Conservation (phyloP, 2,888 invertebrate genomes). For the Diplazon laetatorius region DNA sequence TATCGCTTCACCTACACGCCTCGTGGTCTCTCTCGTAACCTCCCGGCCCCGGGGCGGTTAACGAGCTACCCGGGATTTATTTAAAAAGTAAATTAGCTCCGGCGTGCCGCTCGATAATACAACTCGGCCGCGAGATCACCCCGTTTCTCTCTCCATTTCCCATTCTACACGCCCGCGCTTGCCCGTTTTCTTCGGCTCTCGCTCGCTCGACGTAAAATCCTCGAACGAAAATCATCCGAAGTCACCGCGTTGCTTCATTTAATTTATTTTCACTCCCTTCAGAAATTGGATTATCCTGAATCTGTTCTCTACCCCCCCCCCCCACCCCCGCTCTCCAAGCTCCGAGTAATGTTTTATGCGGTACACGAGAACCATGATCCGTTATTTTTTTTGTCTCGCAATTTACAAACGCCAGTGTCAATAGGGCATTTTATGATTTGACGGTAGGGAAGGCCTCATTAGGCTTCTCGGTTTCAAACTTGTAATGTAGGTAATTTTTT, state of each 20-base stretch:
- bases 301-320: constrained; percentile 1
- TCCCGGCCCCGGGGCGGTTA: constrained; percentile 67
- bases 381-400: no score
- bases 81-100: constrained; percentile 75
- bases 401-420: no score
- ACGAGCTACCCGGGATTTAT: constrained; percentile 74
- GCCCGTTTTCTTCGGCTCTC: neutral
- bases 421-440: no score
- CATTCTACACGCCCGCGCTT: neutral
- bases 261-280: constrained; percentile 37
- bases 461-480: no score
- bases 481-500: no score
- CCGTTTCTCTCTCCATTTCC: constrained; percentile 27
- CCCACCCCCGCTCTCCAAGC: no score
- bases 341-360: constrained; percentile 1
- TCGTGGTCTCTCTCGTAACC: constrained; percentile 39
- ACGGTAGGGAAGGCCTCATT: no score
- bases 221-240: constrained; percentile 18
- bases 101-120: constrained; percentile 71
- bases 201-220: neutral
- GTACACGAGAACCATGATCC: neutral
- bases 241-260: neutral
- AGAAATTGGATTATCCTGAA: constrained; percentile 62
- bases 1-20: constrained; percentile 58
- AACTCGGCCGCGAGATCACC: constrained; percentile 65